These are phyloP conservation scores for Gryon sp. DNA, from an alignment of 1,140 invertebrate species.

Conservation along the genomic window DNA sequence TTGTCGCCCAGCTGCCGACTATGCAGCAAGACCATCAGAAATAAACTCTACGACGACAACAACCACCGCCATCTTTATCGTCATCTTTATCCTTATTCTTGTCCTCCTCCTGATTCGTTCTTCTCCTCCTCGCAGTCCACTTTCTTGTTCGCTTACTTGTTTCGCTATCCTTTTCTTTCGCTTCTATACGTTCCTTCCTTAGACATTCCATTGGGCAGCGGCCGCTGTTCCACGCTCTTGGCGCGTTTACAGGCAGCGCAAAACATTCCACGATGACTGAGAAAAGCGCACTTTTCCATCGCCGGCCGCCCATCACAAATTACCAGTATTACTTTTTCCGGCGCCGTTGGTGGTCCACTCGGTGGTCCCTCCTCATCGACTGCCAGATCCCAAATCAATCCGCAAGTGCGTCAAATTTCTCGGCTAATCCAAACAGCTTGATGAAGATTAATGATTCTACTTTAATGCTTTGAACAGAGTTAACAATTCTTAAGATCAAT, in stretches of 20 bases:
- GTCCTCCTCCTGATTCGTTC: constrained; percentile 30
- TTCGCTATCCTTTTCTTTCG: too few relatives aligned
- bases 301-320: background rate
- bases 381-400: constrained; percentile 1
- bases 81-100: constrained; percentile 8
- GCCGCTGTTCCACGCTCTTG: constrained; percentile 16
- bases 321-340: constrained; percentile 21
- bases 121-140: background rate
- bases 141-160: constrained; percentile 15
- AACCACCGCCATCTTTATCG: constrained; percentile 42
- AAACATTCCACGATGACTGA: constrained; percentile 11
- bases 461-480: background rate
- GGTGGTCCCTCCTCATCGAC: background rate
- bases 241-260: constrained; percentile 8
- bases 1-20: constrained; percentile 67
- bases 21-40: constrained; percentile 76
- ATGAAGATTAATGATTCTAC: constrained; percentile 8
- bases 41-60: constrained; percentile 68
- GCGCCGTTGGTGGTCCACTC: constrained; percentile 26
- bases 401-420: constrained; percentile 15
- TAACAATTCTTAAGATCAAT: too few relatives aligned
- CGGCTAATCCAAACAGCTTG: background rate
- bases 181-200: constrained; percentile 54
- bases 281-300: constrained; percentile 6
- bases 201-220: constrained; percentile 67